phyloP scores from a whole-genome alignment of 2,113 vertebrate species.

The Phalacrocorax carbo region DNA sequence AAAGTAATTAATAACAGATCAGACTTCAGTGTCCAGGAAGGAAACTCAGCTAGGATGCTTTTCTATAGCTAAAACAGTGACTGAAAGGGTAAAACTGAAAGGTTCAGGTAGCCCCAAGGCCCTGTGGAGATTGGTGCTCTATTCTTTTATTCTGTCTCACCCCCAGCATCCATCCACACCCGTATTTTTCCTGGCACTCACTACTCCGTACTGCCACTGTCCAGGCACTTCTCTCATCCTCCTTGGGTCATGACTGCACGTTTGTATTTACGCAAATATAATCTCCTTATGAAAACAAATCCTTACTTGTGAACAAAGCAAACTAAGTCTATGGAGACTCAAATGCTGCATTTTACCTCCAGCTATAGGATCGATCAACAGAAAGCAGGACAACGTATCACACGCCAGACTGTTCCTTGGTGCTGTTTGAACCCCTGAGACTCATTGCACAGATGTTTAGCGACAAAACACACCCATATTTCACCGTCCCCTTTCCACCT shows the following conservation, averaged over 20 bases:
- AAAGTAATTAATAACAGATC: no score
- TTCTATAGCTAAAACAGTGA: background rate
- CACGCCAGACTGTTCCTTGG: background rate
- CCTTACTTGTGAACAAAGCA: background rate
- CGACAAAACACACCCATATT: background rate
- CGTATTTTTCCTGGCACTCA: background rate
- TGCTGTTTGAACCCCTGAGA: background rate
- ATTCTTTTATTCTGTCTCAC: background rate
- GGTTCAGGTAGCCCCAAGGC: no score
- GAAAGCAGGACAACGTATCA: background rate
- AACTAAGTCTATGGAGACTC: background rate
- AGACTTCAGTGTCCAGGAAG: no score
- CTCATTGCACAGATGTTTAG: background rate
- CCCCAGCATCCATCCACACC: background rate
- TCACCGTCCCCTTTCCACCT: background rate
- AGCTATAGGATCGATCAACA: background rate
- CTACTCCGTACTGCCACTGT: background rate
- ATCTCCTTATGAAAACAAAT: background rate
- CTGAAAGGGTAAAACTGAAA: background rate
- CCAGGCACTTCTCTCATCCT: background rate
- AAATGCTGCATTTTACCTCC: background rate
- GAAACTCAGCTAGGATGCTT: background rate
- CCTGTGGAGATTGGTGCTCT: rapidly evolving
- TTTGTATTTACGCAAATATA: background rate
- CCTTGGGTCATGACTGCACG: background rate